Evolutionary conservation across 2,888 invertebrate genomes (phyloP), one percentile per base, ranked within the genome.

Genomic region (Drosophila infuscata): DNA sequence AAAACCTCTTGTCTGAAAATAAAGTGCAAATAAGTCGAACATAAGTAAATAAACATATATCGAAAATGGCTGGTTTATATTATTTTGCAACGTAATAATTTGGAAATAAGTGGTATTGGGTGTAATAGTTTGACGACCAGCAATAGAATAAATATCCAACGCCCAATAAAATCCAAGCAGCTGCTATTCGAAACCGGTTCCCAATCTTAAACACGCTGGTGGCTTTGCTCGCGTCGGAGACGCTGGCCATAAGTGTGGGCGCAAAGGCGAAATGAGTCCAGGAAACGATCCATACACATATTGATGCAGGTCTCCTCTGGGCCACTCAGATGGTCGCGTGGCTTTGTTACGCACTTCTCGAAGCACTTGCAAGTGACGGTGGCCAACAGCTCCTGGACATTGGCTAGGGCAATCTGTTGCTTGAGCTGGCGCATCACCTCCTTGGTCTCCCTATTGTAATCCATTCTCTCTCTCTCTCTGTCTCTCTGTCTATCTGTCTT

Each of bases 231-330:
- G 82, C 95, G 94, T 92, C 97, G 97, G 85, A 99, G 94, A 91
- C 99, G 95, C 92, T 94, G 95, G 66, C 96, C 96, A 92, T 98
- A 99, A 0, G 98, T 96, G 93, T 96, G 95, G 12, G 98, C 97
- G 17, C 99, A 98, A 70, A 98, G 94, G 93, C 98, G 98, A 96
- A 97, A 98, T 1, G 98, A 96, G 92, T 99, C 99, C 97, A 99
- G 97, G 94, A 98, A 99, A 90, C 99, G 88, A 93, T 99, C 99
- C 98, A 99, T 98, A 93, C 99, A 99, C 97, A 98, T 97, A 0
- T 98, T 97, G 82, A 99, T 95, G 93, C 99, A 99, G 9, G 15
- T 43, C 52, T 56, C 38, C 30, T 84, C 77, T 9, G 32, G 11
- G 2, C 29, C 48, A 29, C 58, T 67, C 29, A 85, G 61, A 25